Percentiles rank a stretch among this genome's conserved stretches.
phyloP scores from a whole-genome alignment of 2,113 vertebrate species.

The Progne subis region DNA sequence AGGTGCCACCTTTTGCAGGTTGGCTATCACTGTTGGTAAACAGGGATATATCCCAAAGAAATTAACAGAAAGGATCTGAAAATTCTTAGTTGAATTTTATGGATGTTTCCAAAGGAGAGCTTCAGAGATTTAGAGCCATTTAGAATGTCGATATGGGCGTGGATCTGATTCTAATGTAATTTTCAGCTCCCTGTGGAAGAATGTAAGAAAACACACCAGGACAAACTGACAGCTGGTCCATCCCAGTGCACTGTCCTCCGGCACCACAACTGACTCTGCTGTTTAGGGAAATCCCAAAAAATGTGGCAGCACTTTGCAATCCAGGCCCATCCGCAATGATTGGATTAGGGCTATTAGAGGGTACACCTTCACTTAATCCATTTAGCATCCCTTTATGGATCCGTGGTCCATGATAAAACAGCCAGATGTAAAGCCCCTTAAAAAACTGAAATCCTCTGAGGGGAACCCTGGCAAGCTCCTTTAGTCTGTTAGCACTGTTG shows the following conservation, averaged over 20 bases:
- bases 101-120: not conserved
- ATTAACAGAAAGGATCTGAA: not conserved
- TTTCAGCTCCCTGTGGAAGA: not conserved
- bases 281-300: not conserved
- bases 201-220: not conserved
- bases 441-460: not conserved
- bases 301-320: not conserved
- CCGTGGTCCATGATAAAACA: not conserved
- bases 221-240: not conserved
- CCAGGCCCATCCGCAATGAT: not conserved
- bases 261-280: not conserved
- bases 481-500: not conserved
- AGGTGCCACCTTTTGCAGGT: not conserved
- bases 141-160: not conserved
- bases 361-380: conserved; percentile 5
- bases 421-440: not conserved
- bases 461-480: not conserved
- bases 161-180: not conserved
- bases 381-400: not conserved
- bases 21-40: not conserved
- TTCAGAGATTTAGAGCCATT: not conserved
- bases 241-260: not conserved
- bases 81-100: not conserved
- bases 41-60: not conserved
- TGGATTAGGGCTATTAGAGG: not conserved